A percentile compares a stretch with the other conserved stretches of the same genome.
These are phyloP conservation scores for Fukomys damarensis DNA, from an alignment of 2,113 vertebrate species.

Conservation along the genomic window DNA sequence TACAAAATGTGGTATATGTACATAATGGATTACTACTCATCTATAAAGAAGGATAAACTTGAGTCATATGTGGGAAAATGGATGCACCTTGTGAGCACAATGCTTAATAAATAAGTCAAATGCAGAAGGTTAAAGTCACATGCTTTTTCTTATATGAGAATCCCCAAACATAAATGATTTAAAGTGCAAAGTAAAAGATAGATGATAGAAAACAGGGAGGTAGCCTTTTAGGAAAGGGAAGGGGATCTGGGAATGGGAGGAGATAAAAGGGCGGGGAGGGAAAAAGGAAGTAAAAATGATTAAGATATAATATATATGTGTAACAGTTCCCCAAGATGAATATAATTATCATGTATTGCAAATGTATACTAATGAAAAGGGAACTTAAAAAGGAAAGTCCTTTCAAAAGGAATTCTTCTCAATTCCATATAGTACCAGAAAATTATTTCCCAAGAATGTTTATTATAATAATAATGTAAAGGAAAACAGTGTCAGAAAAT, in stretches of 20 bases:
- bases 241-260: neutral
- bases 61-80: neutral
- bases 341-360: neutral
- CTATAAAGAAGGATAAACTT: neutral
- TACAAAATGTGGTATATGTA: neutral
- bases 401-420: conserved; percentile 44
- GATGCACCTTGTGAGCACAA: neutral
- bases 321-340: neutral
- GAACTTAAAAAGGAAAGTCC: neutral
- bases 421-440: neutral
- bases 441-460: neutral
- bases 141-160: neutral
- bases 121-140: neutral
- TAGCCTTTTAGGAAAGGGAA: neutral
- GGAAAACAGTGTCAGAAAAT: neutral
- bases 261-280: neutral
- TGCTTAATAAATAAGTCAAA: neutral
- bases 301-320: neutral
- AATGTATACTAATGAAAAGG: neutral
- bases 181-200: neutral
- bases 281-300: neutral
- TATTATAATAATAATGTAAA: neutral
- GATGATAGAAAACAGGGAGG: neutral
- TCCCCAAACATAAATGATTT: neutral
- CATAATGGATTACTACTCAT: neutral